Evolutionary conservation across 2,888 invertebrate genomes (phyloP), one percentile per base, ranked within the genome.

Genomic region (Tenthredo distinguenda): DNA sequence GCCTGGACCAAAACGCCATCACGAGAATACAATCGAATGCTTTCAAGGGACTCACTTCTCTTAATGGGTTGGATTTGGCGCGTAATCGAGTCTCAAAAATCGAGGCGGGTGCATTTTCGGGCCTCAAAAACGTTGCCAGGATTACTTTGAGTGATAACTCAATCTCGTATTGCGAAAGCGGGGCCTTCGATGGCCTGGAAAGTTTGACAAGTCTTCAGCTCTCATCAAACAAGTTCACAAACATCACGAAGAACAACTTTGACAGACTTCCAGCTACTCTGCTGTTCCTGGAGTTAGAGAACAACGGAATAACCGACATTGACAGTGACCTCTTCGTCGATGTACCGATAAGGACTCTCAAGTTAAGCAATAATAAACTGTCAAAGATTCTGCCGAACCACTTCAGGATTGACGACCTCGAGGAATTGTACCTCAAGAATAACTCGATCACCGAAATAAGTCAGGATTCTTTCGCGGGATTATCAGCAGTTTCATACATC

Each of bases 401-500:
- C 86, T 90, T 6, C 86, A 83, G 9, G 87, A 90, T 50, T 26
- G 68, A 68, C 1, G 34, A 31, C 1, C 68, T 68, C 18, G 15
- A 18, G 34, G 18, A 34, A 34, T 34, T 68, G 34, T 18, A 12
- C 68, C 31, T 68, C 68, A 5, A 31, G 34, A 18, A 68, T 26
- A 68, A 68, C 85, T 90, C 40, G 85, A 88, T 58, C 72, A 90
- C 55, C 86, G 84, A n/a, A 88, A 89, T 18, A 90, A 90, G 12
- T 83, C 81, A 0, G 68, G 90, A 76, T 87, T 86, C 21, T 87
- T 85, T 15, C 86, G 90, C 58, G 87, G 90, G 6, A 87, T 88
- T 4, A 94, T 94, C 87, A 94, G 94, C 87, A 94, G 62, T 93
- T 87, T 93, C 93, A 87, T 92, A 93, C 31, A 87, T 94, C 82